Evolutionary conservation across 2,113 vertebrate species (phyloP), one percentile per base, ranked within the genome.

Genomic region (Takifugu bimaculatus): DNA sequence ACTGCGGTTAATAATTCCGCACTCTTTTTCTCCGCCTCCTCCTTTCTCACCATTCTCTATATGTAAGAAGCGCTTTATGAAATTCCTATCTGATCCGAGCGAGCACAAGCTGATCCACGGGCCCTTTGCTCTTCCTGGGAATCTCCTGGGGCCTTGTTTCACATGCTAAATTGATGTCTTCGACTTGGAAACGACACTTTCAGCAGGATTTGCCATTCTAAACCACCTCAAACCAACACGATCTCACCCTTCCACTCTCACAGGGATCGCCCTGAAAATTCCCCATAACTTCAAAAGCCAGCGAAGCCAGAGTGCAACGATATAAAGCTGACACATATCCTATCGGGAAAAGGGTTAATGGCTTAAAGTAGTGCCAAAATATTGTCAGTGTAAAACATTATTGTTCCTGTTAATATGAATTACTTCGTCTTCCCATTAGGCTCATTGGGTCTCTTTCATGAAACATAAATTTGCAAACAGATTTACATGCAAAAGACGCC

Each of bases 131-230:
- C 83, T 73, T 86, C 84, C 86, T 84, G 80, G 71, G 85, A n/a
- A 87, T 87, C 88, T 90, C 88, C 79, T 35, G 82, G 79, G 84
- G 78, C 83, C 68, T 63, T 63, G 82, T 85, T 84, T 86, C 86
- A 83, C 88, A 81, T 87, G 82, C 87, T 81, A 88, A 90, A 90
- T 91, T 88, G 90, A 89, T 90, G 89, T 87, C 85, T 90, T 68
- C 48, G 75, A 83, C 80, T 39, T 82, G 85, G 85, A 91, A 90
- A 91, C 88, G 87, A 86, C 89, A 91, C 87, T 86, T 90, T 89
- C 87, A 87, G 88, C 90, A 86, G 88, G 90, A 90, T 90, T 91
- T 91, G 87, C 88, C 87, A 87, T 90, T 90, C 87, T 85, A 90
- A 91, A 90, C 89, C 90, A 89, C 85, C 83, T 83, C 89, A 87